Evolutionary conservation across 1,140 invertebrate species (phyloP).

Genomic region (Zelostemma sp.): DNA sequence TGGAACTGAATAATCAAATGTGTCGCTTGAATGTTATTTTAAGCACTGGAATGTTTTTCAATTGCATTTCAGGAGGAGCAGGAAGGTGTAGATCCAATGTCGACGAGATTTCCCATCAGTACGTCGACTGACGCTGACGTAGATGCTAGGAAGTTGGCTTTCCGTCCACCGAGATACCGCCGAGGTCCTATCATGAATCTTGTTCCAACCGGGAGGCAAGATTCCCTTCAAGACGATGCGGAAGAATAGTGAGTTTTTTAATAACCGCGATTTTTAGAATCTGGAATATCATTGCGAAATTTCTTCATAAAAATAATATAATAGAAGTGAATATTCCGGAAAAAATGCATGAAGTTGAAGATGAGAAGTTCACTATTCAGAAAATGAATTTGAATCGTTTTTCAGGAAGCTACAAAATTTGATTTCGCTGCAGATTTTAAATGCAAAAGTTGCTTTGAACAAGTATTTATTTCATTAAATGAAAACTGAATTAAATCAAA

Average conservation of each 20-base stretch:
- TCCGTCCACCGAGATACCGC: conserved; percentile 70
- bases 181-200: conserved; percentile 62
- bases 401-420: too few species aligned
- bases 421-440: too few species aligned
- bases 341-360: too few species aligned
- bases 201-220: conserved; percentile 60
- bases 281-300: too few species aligned
- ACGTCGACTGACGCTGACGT: conserved; percentile 69
- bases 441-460: too few species aligned
- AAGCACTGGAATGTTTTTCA: too few species aligned
- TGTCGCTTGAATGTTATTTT: conserved; percentile 5
- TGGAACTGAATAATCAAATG: too few species aligned
- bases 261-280: conserved; percentile 3
- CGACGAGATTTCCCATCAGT: conserved; percentile 64
- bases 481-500: background rate
- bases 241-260: conserved; percentile 67
- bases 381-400: too few species aligned
- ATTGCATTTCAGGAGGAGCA: conserved; percentile 74
- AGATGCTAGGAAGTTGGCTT: conserved; percentile 71
- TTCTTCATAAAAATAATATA: too few species aligned
- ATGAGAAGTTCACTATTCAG: too few species aligned
- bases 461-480: too few species aligned
- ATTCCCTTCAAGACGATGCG: conserved; percentile 64
- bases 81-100: conserved; percentile 76
- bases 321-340: too few species aligned